Conservation (phyloP, 2,797 vertebrate genomes). For the Lateolabrax maculatus region DNA sequence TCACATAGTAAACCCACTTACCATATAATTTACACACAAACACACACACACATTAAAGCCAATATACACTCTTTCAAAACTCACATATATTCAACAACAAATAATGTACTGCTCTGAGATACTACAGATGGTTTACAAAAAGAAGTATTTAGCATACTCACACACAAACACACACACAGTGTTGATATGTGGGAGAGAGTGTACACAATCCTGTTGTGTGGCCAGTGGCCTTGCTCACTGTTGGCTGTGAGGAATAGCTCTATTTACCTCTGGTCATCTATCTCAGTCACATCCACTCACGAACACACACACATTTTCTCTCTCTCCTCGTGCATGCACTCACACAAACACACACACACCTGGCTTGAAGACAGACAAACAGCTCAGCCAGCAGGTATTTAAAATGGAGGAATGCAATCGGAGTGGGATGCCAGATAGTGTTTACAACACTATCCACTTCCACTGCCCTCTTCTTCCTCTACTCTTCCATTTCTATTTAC, state of each 20-base stretch:
- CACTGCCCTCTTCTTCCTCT: conserved; percentile 47
- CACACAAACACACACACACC: conserved; percentile 26
- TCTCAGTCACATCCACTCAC: conserved; percentile 76
- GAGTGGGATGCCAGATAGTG: conserved; percentile 61
- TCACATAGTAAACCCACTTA: background rate
- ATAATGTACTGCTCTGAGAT: background rate
- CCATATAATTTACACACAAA: background rate
- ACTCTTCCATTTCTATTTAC: conserved; percentile 52
- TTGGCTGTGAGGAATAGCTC: conserved; percentile 76
- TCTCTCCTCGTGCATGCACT: background rate
- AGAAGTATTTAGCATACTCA: conserved; percentile 13
- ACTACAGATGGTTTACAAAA: background rate
- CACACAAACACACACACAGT: conserved; percentile 18
- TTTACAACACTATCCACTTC: conserved; percentile 63
- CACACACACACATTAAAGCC: background rate
- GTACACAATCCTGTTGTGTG: conserved; percentile 54
- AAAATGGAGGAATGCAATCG: conserved; percentile 72
- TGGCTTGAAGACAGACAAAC: conserved; percentile 48
- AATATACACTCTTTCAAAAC: background rate
- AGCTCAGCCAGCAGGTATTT: conserved; percentile 63
- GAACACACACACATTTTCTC: conserved; percentile 17
- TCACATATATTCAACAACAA: background rate
- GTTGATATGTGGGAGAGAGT: conserved; percentile 35
- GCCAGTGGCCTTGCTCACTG: conserved; percentile 75
- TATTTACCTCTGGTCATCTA: conserved; percentile 80